Evolutionary conservation across 2,113 vertebrate species (phyloP), one percentile per base, ranked within the genome.

Genomic region (Mastomys coucha): DNA sequence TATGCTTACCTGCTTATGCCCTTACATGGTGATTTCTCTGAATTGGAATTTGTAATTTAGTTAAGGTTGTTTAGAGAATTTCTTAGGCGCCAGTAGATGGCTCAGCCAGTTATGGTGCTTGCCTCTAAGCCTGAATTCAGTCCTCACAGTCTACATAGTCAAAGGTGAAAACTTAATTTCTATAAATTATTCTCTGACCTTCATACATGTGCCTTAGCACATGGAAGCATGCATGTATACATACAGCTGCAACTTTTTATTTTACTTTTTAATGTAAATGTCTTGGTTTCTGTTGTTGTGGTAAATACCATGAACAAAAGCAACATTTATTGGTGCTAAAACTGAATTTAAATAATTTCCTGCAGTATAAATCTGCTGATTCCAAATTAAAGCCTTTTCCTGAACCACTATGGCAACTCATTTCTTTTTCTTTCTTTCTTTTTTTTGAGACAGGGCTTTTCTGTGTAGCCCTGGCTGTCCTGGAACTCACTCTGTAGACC

Each of bases 51-150:
- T 92, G 86, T 20, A 88, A 94, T 77, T 96, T 67, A 67, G 13
- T 84, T 85, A 97, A 76, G 45, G 33, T 33, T 93, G 0, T 77
- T 69, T 84, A 67, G 89, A 96, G 51, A 95, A 89, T 92, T 94
- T 4, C 84, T n/a, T 82, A 12, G 80, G 78, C 3, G n/a, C 53
- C 53, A 42, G 80, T 84, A 84, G n/a, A 14, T 60, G 56, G 56
- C n/a, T 60, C 56, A 63, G 20, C 36, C 5, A 28, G n/a, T 84
- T 39, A 58, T 58, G 20, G n/a, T 60, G 22, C 56, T 39, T 60
- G 53, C 22, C 56, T 60, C 80, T 60, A 60, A 42, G 19, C 14
- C n/a, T 84, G 24, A 28, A 60, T 84, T 84, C n/a, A 60, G 0
- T 60, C 1, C 56, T n/a, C n/a, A 42, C 36, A 56, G 39, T 56